phyloP scores from a whole-genome alignment of 2,113 vertebrate genomes.

The Prionailurus viverrinus region DNA sequence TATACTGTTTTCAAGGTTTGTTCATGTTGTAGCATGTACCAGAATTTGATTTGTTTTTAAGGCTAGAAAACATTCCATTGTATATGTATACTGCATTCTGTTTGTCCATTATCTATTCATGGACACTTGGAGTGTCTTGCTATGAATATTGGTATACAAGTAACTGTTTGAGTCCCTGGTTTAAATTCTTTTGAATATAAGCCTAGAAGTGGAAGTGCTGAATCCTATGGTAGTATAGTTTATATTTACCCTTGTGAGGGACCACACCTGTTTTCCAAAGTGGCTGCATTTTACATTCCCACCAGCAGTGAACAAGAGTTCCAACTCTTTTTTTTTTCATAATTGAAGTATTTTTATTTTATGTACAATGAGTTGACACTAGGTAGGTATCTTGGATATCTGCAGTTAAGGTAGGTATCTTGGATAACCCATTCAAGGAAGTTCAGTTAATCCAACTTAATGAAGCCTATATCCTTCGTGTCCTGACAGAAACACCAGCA shows the following conservation, averaged over 20 bases:
- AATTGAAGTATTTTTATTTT: no score
- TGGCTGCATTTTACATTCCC: not conserved
- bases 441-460: no score
- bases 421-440: no score
- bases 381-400: no score
- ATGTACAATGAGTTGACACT: no score
- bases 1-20: not conserved
- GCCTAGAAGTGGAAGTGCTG: not conserved
- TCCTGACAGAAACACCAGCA: no score
- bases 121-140: not conserved
- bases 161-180: not conserved
- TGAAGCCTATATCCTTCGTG: no score
- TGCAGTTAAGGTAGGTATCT: no score
- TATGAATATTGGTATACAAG: not conserved
- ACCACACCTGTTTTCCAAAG: not conserved
- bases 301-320: not conserved
- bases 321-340: no score
- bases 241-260: not conserved
- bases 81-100: not conserved
- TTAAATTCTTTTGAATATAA: not conserved
- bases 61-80: not conserved
- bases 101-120: not conserved
- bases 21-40: not conserved
- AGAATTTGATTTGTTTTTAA: conserved; percentile 28
- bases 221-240: not conserved